These are phyloP conservation scores for Erebia palarica DNA, from an alignment of 2,888 invertebrate genomes.

Conservation along the genomic window DNA sequence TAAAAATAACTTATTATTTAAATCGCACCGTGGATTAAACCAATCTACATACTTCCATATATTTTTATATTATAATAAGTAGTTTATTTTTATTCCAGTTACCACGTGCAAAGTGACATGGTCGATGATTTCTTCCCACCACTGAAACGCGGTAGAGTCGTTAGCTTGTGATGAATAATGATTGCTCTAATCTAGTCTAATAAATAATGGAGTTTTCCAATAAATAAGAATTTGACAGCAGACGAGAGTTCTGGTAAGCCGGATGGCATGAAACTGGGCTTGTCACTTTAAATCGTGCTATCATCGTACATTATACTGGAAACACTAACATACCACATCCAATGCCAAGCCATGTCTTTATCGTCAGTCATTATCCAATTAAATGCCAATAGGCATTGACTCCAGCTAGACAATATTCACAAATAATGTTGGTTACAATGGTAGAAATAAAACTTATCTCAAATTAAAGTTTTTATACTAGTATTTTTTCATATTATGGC, in stretches of 20 bases:
- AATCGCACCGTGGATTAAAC: no score
- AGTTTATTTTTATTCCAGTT: conserved; percentile 89
- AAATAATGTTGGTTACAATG: no score
- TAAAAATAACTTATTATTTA: no score
- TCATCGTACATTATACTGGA: conserved; percentile 43
- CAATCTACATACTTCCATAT: no score
- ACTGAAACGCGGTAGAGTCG: conserved; percentile 77
- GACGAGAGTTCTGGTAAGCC: conserved; percentile 71
- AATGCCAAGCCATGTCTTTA: background rate
- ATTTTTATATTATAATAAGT: conserved; percentile 25
- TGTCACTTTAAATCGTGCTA: conserved; percentile 53
- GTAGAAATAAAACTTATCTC: no score
- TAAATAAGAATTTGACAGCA: conserved; percentile 52
- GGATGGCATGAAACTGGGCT: conserved; percentile 70
- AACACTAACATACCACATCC: background rate
- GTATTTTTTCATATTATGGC: no score
- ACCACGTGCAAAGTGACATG: conserved; percentile 95
- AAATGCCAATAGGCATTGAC: no score
- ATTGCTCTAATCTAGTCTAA: conserved; percentile 42
- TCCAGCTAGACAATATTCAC: no score
- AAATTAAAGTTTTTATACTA: no score
- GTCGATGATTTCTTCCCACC: conserved; percentile 95
- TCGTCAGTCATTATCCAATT: no score
- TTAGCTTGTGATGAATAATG: conserved; percentile 61
- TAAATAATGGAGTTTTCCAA: conserved; percentile 30